These are phyloP conservation scores for Leptinotarsa juncta DNA, from an alignment of 2,888 invertebrate species.

Conservation along the genomic window DNA sequence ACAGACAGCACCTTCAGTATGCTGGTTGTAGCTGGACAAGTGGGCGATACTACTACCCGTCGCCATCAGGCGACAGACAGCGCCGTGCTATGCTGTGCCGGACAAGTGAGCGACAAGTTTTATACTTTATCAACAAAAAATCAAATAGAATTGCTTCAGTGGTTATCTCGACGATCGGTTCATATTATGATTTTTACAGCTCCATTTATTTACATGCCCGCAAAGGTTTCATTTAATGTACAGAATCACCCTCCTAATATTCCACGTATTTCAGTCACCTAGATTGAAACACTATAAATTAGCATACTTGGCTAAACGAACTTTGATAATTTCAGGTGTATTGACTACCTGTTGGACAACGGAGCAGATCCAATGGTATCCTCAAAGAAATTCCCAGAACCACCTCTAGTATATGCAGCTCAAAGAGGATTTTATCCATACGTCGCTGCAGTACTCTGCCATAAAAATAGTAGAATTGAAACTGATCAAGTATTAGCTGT, in stretches of 20 bases:
- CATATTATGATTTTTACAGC: no score
- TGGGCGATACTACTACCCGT: no score
- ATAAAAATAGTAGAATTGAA: slow-evolving; percentile 40
- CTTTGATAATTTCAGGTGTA: slow-evolving; percentile 35
- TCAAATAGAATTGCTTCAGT: slow-evolving; percentile 43
- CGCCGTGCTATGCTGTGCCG: no score
- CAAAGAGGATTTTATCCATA: slow-evolving; percentile 50
- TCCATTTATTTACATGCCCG: no score
- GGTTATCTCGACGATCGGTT: slow-evolving; percentile 38
- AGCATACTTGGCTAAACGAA: background rate
- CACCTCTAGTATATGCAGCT: slow-evolving; percentile 47
- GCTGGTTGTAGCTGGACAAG: no score
- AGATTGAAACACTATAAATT: no score
- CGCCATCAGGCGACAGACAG: no score
- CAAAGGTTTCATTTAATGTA: no score
- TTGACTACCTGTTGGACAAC: slow-evolving; percentile 50
- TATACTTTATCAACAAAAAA: slow-evolving; percentile 44
- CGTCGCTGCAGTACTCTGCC: slow-evolving; percentile 47
- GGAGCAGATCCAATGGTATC: slow-evolving; percentile 45
- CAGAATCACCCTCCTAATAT: no score
- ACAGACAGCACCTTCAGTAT: no score
- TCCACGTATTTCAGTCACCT: no score
- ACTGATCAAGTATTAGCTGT: slow-evolving; percentile 41
- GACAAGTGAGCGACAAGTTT: no score
- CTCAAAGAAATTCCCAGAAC: slow-evolving; percentile 40